Conservation (phyloP, 2,113 vertebrate species). For the Cyprinodon tularosa region DNA sequence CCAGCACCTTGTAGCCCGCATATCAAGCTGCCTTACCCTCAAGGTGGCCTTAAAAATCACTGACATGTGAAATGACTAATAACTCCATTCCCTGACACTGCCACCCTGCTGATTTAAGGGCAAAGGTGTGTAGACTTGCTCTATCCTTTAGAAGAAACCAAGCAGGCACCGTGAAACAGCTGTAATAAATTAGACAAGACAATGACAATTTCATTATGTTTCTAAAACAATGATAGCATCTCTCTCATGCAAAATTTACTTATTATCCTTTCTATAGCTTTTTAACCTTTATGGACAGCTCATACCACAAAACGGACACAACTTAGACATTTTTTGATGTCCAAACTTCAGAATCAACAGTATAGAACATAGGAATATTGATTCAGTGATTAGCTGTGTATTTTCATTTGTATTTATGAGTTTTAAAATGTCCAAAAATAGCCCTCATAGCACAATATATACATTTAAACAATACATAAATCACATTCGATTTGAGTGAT, state of each 20-base stretch:
- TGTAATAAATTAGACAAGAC: constrained; percentile 14
- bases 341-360: not conserved
- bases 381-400: not conserved
- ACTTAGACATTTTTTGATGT: not conserved
- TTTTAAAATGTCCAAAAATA: not conserved
- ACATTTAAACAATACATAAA: not conserved
- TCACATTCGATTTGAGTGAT: not conserved
- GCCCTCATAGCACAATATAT: not conserved
- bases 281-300: constrained; percentile 26
- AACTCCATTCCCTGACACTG: constrained; percentile 3
- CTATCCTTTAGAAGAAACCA: constrained; percentile 54
- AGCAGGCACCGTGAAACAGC: constrained; percentile 48
- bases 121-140: constrained; percentile 6
- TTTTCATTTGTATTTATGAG: no score
- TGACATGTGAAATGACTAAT: constrained; percentile 62
- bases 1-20: constrained; percentile 37
- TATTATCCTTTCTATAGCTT: constrained; percentile 7
- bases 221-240: constrained; percentile 12
- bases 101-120: constrained; percentile 16
- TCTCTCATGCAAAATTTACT: constrained; percentile 20
- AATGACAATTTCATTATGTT: constrained; percentile 42
- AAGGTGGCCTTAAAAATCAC: constrained; percentile 62
- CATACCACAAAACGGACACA: not conserved
- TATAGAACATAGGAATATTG: not conserved
- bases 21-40: constrained; percentile 44